Percentiles rank a stretch among this genome's conserved stretches.
Conservation (phyloP, 2,888 invertebrate genomes). For the Spodoptera littoralis region DNA sequence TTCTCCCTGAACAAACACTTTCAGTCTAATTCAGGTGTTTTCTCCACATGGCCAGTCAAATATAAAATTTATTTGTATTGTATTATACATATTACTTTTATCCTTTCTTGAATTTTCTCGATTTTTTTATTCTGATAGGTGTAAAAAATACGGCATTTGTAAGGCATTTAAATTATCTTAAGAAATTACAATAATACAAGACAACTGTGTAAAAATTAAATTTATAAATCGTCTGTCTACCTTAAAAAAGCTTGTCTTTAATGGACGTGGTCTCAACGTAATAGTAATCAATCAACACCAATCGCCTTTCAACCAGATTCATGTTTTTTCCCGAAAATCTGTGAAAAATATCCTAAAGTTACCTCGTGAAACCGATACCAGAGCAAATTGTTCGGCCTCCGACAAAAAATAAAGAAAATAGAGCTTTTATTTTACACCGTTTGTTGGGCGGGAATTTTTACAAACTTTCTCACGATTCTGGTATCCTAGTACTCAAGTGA, state of each 20-base stretch:
- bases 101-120: not conserved
- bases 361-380: conserved; percentile 31
- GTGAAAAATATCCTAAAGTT: conserved; percentile 23
- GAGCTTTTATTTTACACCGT: conserved; percentile 37
- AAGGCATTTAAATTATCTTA: too few species aligned
- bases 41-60: conserved; percentile 12
- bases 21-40: conserved; percentile 20
- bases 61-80: conserved; percentile 23
- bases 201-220: too few species aligned
- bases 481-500: conserved; percentile 33
- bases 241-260: not conserved
- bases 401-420: conserved; percentile 37
- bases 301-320: not conserved
- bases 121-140: not conserved
- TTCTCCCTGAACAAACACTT: conserved; percentile 30
- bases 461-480: conserved; percentile 35
- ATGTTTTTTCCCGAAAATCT: conserved; percentile 9
- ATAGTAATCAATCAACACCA: conserved; percentile 1
- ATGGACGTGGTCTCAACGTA: not conserved
- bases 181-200: too few species aligned
- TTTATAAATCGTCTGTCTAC: too few species aligned
- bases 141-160: not conserved
- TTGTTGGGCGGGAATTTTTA: conserved; percentile 10
- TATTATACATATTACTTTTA: conserved; percentile 12
- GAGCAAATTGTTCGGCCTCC: conserved; percentile 26